phyloP scores from a whole-genome alignment of 2,797 vertebrate species.

The Aselliscus stoliczkanus region DNA sequence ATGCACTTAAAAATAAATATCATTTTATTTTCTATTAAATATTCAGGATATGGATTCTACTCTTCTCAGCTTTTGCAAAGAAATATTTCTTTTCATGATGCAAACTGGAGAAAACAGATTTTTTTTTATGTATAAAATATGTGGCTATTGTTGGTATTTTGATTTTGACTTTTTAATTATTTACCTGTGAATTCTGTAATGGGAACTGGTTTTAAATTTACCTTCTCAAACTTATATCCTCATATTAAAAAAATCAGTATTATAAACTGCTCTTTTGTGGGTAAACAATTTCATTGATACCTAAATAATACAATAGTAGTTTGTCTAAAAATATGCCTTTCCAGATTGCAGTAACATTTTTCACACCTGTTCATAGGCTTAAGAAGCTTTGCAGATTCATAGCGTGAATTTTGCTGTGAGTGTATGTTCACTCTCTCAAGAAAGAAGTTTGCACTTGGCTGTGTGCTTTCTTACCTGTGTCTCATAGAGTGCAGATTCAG shows the following conservation, averaged over 20 bases:
- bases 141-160: constrained; percentile 57
- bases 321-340: constrained; percentile 72
- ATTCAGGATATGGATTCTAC: constrained; percentile 81
- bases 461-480: constrained; percentile 80
- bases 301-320: constrained; percentile 66
- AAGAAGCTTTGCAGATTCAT: constrained; percentile 77
- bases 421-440: constrained; percentile 77
- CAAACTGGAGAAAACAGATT: constrained; percentile 67
- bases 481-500: constrained; percentile 72
- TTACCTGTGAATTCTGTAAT: constrained; percentile 56
- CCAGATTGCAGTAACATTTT: constrained; percentile 70
- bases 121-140: constrained; percentile 37
- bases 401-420: constrained; percentile 81
- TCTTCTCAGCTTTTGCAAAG: constrained; percentile 76
- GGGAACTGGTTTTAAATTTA: constrained; percentile 22
- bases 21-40: constrained; percentile 86
- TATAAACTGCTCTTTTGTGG: constrained; percentile 57
- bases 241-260: constrained; percentile 36
- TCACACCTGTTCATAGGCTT: constrained; percentile 78
- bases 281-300: constrained; percentile 75
- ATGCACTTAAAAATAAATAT: constrained; percentile 86
- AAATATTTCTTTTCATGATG: constrained; percentile 77
- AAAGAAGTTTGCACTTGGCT: constrained; percentile 72
- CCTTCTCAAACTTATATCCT: background rate
- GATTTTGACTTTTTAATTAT: constrained; percentile 69